These are phyloP conservation scores for Tanytarsus gracilentus DNA, from an alignment of 2,888 invertebrate genomes.

Conservation along the genomic window DNA sequence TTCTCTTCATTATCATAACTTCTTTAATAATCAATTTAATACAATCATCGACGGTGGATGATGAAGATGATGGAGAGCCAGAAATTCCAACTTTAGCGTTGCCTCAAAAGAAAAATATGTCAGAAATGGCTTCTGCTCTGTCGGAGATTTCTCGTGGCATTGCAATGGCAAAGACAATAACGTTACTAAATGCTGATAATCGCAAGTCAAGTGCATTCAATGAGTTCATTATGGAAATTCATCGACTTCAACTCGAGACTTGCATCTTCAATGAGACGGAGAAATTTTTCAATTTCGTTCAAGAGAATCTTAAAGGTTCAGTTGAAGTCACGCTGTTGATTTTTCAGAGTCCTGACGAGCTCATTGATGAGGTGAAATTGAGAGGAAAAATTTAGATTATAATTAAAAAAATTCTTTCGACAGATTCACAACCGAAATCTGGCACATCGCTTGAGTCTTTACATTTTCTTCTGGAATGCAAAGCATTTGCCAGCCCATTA, in stretches of 20 bases:
- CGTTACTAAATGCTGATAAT: slow-evolving; percentile 5
- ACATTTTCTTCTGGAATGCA: slow-evolving; percentile 60
- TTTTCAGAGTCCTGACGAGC: slow-evolving; percentile 37
- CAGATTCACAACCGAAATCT: slow-evolving; percentile 36
- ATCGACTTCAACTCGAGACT: slow-evolving; percentile 37
- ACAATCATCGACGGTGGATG: too few relatives aligned
- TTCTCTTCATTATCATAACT: too few relatives aligned
- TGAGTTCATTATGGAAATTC: slow-evolving; percentile 38
- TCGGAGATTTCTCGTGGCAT: slow-evolving; percentile 20
- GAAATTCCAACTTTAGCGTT: background rate
- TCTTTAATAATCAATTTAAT: too few relatives aligned
- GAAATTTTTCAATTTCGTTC: slow-evolving; percentile 38
- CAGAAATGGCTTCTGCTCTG: slow-evolving; percentile 13
- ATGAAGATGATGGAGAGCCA: too few relatives aligned
- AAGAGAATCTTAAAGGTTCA: slow-evolving; percentile 36
- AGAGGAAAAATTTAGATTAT: background rate
- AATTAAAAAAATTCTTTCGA: background rate
- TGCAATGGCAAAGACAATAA: background rate
- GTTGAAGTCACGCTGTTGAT: slow-evolving; percentile 41
- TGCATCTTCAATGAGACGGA: slow-evolving; percentile 38
- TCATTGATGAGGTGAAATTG: slow-evolving; percentile 32
- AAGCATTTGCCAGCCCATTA: slow-evolving; percentile 48
- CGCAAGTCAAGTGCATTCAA: slow-evolving; percentile 30
- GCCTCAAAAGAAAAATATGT: background rate
- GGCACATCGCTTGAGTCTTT: slow-evolving; percentile 43